A percentile compares a stretch with the other conserved stretches of the same genome.
Evolutionary conservation across 1,140 invertebrate genomes (phyloP).

Genomic region (Dinoponera quadriceps): DNA sequence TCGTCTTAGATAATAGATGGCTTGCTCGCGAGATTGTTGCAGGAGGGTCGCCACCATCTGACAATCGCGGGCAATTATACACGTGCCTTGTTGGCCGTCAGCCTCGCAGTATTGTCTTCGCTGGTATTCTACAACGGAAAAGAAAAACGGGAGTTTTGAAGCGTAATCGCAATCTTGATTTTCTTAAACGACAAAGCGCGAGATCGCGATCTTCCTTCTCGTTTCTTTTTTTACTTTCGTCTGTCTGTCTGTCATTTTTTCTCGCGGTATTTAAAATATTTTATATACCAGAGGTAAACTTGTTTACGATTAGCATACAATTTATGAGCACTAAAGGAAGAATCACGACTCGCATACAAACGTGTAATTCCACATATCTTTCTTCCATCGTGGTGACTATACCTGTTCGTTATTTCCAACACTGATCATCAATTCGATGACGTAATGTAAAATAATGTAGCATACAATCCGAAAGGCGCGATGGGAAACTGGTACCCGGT

Average conservation of each 20-base stretch:
- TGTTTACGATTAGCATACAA: too few relatives aligned
- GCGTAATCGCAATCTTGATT: not conserved
- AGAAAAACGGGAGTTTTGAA: not conserved
- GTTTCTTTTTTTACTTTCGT: too few relatives aligned
- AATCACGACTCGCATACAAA: not conserved
- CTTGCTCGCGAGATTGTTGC: conserved; percentile 57
- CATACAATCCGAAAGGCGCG: not conserved
- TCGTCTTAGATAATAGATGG: conserved; percentile 75
- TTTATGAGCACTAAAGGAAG: not conserved
- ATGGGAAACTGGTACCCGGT: not conserved
- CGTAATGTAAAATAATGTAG: conserved; percentile 8
- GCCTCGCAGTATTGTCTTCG: conserved; percentile 65
- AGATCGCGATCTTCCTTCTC: too few relatives aligned
- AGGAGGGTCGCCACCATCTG: conserved; percentile 68
- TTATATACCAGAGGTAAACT: too few relatives aligned
- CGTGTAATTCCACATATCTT: not conserved
- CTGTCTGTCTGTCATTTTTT: too few relatives aligned
- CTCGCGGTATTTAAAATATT: too few relatives aligned
- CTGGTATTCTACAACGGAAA: conserved; percentile 34
- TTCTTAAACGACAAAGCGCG: too few relatives aligned
- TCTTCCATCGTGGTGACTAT: not conserved
- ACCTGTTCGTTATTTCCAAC: not conserved
- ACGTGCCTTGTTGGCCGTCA: conserved; percentile 80
- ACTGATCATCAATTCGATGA: conserved; percentile 24
- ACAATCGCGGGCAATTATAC: conserved; percentile 82